A percentile compares a stretch with the other conserved stretches of the same genome.
phyloP scores from a whole-genome alignment of 2,797 vertebrate genomes.

The Brotula barbata region DNA sequence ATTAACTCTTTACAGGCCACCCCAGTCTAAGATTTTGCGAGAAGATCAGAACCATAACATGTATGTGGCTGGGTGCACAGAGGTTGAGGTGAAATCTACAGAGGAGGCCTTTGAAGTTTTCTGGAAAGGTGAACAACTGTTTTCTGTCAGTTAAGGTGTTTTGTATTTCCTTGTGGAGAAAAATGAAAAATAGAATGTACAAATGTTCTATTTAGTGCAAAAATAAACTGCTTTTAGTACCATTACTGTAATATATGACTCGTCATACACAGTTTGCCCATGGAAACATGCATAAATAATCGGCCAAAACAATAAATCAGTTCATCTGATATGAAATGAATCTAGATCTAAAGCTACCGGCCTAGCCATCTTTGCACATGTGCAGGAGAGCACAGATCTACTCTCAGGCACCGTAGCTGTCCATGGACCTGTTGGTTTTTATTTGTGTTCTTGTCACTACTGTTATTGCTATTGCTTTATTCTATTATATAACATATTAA shows the following conservation, averaged over 20 bases:
- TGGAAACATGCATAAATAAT: not conserved
- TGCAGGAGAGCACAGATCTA: too few species aligned
- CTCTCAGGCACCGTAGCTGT: too few species aligned
- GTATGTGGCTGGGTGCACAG: slow-evolving; percentile 94
- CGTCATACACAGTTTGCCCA: not conserved
- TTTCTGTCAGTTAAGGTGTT: not conserved
- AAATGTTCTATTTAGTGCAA: too few species aligned
- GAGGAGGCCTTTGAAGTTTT: slow-evolving; percentile 98
- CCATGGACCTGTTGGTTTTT: too few species aligned
- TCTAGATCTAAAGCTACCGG: too few species aligned
- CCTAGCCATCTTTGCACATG: too few species aligned
- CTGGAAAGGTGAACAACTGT: slow-evolving; percentile 86
- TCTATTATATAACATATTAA: not conserved
- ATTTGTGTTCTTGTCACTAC: too few species aligned
- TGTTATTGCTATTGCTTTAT: not conserved
- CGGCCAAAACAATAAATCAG: not conserved
- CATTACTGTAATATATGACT: not conserved
- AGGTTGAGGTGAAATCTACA: slow-evolving; percentile 95
- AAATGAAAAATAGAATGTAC: too few species aligned
- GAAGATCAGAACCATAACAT: slow-evolving; percentile 98
- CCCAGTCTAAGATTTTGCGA: slow-evolving; percentile 91
- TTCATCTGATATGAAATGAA: too few species aligned
- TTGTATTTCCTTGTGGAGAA: not conserved
- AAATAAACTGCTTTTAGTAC: too few species aligned
- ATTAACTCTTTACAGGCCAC: slow-evolving; percentile 78